Evolutionary conservation across 1,140 invertebrate genomes (phyloP).

Genomic region (Oncopeltus fasciatus): DNA sequence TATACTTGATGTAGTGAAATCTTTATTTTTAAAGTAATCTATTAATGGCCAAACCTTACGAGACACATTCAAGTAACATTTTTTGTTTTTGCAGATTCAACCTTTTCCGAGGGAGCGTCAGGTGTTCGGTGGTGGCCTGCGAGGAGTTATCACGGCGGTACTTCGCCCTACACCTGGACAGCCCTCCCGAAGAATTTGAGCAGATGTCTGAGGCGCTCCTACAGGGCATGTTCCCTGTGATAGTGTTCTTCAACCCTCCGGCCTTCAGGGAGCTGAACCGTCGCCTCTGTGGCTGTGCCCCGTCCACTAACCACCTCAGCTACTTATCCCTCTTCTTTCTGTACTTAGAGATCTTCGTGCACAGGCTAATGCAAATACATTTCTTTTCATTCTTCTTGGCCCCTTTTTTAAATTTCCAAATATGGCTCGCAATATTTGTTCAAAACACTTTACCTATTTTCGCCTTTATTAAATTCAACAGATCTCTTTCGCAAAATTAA

Average conservation of each 20-base stretch:
- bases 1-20: too few species aligned
- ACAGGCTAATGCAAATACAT: constrained; percentile 29
- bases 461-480: not conserved
- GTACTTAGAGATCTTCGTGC: constrained; percentile 31
- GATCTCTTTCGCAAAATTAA: too few species aligned
- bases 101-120: constrained; percentile 32
- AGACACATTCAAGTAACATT: too few species aligned
- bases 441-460: constrained; percentile 9
- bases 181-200: constrained; percentile 35
- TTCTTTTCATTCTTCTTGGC: constrained; percentile 30
- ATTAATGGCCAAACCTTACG: too few species aligned
- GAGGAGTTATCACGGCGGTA: constrained; percentile 30
- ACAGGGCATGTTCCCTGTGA: constrained; percentile 33
- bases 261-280: constrained; percentile 32
- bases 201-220: constrained; percentile 33
- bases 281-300: constrained; percentile 18
- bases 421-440: constrained; percentile 30
- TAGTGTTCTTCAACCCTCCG: constrained; percentile 30
- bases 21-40: too few species aligned
- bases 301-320: not conserved
- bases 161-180: constrained; percentile 30
- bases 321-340: constrained; percentile 31
- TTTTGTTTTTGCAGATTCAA: constrained; percentile 36
- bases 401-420: constrained; percentile 30
- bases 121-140: constrained; percentile 33